Base-by-base conservation (phyloP, 2,888 invertebrate genomes). In the Volucella inanis region DNA sequence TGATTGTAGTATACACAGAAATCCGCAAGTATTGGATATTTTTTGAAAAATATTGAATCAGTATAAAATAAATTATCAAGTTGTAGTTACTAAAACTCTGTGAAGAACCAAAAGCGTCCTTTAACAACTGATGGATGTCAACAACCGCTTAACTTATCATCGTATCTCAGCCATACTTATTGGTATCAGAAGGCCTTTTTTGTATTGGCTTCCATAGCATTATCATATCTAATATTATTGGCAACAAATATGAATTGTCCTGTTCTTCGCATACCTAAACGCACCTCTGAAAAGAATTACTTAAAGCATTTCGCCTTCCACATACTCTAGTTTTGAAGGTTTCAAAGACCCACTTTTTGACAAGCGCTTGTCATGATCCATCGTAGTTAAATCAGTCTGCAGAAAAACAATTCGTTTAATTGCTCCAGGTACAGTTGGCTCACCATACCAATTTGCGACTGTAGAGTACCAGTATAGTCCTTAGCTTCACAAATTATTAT, bases 141-240 rank as follows among this genome's bases (percentile, higher is more conserved):
- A 22, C 18, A 31, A 31, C 31, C 6, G 4, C 6, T 31, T 31
- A 31, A 6, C 31, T 3, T 31, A 31, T 31, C 31, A 31, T 31
- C 31, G 31, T 31, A 31, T 31, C 6, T 31, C 31, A 31, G 6
- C 31, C 31, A 31, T 31, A 31, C 6, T 31, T 6, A 31, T 31
- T 31, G 31, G 6, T 6, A 31, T 31, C 31, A 31, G 31, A 31
- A 31, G 6, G 31, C 31, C 31, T 6, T 43, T 47, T 38, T 38
- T 74, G 14, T 62, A 62, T 75, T 76, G 64, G 57, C 57, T 65
- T 52, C 65, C 70, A 76, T 76, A 71, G 52, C 57, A 70, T 71
- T 80, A 65, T 59, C 18, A 68, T 75, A 70, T 74, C 75, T 57
- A 70, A 75, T 41, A 55, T 67, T 52, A 47, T 47, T 11, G 38